Evolutionary conservation across 2,113 vertebrate genomes (phyloP).

Genomic region (Melanerpes formicivorus): DNA sequence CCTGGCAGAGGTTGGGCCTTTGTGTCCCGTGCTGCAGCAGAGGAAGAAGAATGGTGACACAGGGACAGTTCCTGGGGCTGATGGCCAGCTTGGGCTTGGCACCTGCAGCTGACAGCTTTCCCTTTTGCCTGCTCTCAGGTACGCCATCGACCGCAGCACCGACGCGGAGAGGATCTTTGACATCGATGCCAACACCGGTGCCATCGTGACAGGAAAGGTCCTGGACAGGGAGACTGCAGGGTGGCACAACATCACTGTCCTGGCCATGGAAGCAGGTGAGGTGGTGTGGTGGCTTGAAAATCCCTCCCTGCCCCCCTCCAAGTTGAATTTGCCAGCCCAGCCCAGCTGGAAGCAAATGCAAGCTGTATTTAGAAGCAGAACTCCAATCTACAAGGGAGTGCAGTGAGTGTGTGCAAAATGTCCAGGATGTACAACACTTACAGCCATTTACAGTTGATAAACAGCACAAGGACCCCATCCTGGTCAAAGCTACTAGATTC

Average conservation of each 20-base stretch:
- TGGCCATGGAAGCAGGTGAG: conserved; percentile 93
- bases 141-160: conserved; percentile 88
- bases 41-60: background rate
- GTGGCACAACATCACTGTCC: conserved; percentile 97
- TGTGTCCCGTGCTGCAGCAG: background rate
- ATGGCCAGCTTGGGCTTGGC: background rate
- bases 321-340: too few relatives aligned
- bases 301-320: too few relatives aligned
- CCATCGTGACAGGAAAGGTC: conserved; percentile 89
- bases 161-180: conserved; percentile 92
- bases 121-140: conserved; percentile 75
- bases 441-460: too few relatives aligned
- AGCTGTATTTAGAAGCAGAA: too few relatives aligned
- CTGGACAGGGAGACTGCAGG: conserved; percentile 94
- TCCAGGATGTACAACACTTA: too few relatives aligned
- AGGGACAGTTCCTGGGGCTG: background rate
- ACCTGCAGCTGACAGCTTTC: background rate
- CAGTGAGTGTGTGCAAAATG: too few relatives aligned
- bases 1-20: background rate
- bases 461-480: too few relatives aligned
- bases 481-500: too few relatives aligned
- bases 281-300: background rate
- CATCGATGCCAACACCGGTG: conserved; percentile 89
- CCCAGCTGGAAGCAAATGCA: too few relatives aligned
- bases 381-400: too few relatives aligned